phyloP scores from a whole-genome alignment of 2,888 invertebrate genomes.

The Apotomis capreana region DNA sequence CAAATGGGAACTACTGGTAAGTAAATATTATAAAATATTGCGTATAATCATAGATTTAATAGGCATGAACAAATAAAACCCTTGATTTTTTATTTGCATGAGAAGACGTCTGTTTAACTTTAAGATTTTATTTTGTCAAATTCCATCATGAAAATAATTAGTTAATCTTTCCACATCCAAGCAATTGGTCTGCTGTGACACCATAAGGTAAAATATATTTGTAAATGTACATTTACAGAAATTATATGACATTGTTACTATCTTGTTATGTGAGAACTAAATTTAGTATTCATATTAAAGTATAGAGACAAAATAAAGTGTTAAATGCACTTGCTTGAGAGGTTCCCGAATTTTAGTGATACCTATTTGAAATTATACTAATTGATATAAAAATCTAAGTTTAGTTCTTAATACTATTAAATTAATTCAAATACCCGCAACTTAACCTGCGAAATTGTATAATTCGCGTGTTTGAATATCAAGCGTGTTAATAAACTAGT shows the following conservation, averaged over 20 bases:
- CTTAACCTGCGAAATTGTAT: no score
- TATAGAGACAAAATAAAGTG: no score
- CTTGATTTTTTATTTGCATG: conserved; percentile 38
- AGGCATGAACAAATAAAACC: conserved; percentile 16
- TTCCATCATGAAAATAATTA: conserved; percentile 40
- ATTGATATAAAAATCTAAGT: no score
- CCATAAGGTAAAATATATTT: conserved; percentile 65
- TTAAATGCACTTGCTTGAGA: no score
- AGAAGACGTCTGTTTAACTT: conserved; percentile 31
- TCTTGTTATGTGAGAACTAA: background rate
- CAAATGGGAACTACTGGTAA: conserved; percentile 91
- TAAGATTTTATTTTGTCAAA: conserved; percentile 24
- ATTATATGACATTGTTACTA: background rate
- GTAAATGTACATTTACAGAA: conserved; percentile 40
- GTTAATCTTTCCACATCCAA: conserved; percentile 59
- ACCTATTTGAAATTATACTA: no score
- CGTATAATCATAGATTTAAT: background rate
- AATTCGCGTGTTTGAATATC: no score
- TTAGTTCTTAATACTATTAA: background rate
- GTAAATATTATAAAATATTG: conserved; percentile 29
- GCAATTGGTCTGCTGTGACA: conserved; percentile 60
- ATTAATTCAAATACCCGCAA: no score
- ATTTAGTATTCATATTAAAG: background rate
- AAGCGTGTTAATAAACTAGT: no score
- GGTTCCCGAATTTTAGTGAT: no score